Evolutionary conservation across 2,888 invertebrate genomes (phyloP).

Genomic region (Noctua fimbriata): DNA sequence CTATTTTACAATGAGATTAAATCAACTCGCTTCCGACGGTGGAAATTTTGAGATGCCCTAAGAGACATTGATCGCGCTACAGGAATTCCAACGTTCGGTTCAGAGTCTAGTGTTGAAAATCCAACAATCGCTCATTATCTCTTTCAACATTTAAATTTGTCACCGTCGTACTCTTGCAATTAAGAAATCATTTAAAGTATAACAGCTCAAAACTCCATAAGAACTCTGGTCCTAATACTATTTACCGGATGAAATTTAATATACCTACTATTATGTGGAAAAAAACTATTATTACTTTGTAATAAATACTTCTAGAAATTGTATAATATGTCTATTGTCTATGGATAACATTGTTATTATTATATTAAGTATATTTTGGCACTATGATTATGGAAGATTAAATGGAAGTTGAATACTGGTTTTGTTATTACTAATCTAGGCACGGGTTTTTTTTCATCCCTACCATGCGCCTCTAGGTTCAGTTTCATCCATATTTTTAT

Average conservation of each 20-base stretch:
- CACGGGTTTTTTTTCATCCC: neutral
- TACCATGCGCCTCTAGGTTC: neutral
- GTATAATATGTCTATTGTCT: conserved; percentile 33
- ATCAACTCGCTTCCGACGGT: neutral
- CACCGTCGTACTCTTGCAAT: neutral
- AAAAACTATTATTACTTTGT: conserved; percentile 29
- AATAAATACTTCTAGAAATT: conserved; percentile 49
- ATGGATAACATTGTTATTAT: conserved; percentile 51
- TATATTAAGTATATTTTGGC: conserved; percentile 67
- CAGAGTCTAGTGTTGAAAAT: neutral
- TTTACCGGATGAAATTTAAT: conserved; percentile 1
- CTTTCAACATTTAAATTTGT: neutral
- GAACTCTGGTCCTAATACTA: conserved; percentile 3
- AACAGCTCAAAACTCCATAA: neutral
- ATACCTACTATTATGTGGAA: conserved; percentile 19
- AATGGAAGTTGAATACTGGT: conserved; percentile 59
- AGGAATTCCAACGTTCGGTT: neutral
- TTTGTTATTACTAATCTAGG: conserved; percentile 41
- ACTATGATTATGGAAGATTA: conserved; percentile 68
- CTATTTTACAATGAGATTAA: neutral
- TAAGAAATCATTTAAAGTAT: neutral
- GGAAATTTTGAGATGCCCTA: neutral
- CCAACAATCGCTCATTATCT: neutral
- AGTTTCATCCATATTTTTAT: too few species aligned
- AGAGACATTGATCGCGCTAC: neutral